Conservation (phyloP, 2,113 vertebrate genomes). For the Pollachius pollachius region DNA sequence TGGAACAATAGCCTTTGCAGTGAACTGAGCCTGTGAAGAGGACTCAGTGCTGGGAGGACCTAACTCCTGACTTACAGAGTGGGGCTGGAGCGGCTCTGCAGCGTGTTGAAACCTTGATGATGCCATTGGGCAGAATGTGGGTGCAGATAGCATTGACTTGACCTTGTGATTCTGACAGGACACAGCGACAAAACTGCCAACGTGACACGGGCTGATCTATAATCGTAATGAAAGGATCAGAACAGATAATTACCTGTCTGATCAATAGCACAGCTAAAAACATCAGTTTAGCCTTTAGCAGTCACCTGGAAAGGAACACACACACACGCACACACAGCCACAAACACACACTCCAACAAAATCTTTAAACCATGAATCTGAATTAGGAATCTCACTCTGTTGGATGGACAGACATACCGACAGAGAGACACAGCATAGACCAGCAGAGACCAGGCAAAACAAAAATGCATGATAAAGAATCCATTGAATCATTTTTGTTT, state of each 20-base stretch:
- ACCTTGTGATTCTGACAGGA: conserved; percentile 32
- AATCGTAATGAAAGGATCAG: conserved; percentile 46
- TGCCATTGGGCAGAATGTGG: too few species aligned
- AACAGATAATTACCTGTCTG: conserved; percentile 40
- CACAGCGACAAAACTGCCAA: conserved; percentile 9
- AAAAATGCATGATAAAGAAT: conserved; percentile 38
- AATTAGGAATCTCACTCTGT: neutral
- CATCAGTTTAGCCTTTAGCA: conserved; percentile 34
- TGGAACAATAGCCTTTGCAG: too few species aligned
- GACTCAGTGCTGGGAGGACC: too few species aligned
- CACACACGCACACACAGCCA: neutral
- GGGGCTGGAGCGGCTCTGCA: too few species aligned
- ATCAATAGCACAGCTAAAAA: conserved; percentile 42
- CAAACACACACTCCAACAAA: neutral
- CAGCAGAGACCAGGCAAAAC: conserved; percentile 33
- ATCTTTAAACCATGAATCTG: neutral
- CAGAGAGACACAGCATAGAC: conserved; percentile 15
- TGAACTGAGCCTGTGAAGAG: too few species aligned
- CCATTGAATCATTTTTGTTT: conserved; percentile 65
- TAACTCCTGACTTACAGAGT: too few species aligned
- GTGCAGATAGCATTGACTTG: conserved; percentile 10
- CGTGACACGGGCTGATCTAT: conserved; percentile 37
- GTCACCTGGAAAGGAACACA: neutral
- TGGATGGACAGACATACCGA: neutral
- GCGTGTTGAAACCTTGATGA: too few species aligned